These are phyloP conservation scores for Bombus haemorrhoidalis DNA, from an alignment of 1,140 invertebrate species.

Conservation along the genomic window DNA sequence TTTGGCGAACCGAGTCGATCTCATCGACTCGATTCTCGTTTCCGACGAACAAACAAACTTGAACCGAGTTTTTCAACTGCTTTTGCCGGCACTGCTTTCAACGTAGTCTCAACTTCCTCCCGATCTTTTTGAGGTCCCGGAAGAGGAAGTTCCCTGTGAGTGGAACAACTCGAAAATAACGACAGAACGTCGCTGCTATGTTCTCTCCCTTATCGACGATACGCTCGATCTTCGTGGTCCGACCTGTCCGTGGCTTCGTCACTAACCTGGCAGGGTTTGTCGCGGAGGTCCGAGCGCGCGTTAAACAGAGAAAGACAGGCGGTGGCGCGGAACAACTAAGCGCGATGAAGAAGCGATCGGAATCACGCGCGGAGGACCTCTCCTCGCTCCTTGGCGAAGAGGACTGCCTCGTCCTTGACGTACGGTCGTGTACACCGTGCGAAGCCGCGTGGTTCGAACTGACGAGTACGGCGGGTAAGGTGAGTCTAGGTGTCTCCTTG, in stretches of 20 bases:
- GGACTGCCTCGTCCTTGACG: slow-evolving; percentile 73
- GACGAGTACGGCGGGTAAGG: slow-evolving; percentile 74
- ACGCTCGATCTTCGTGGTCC: background rate
- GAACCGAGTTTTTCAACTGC: background rate
- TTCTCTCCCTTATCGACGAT: background rate
- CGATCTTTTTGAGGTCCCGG: background rate
- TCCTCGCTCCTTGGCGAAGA: slow-evolving; percentile 46
- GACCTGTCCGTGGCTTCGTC: background rate
- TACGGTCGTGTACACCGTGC: slow-evolving; percentile 79
- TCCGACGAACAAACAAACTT: background rate
- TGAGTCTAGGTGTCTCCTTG: slow-evolving; percentile 74
- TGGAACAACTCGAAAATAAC: background rate
- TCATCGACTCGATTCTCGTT: slow-evolving; percentile 2
- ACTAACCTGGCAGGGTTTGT: background rate
- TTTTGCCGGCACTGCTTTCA: background rate
- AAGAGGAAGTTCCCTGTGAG: background rate
- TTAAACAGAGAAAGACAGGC: background rate
- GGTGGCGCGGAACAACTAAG: background rate
- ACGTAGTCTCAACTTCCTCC: background rate
- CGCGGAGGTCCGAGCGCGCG: background rate
- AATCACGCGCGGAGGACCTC: slow-evolving; percentile 34
- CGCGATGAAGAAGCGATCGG: background rate
- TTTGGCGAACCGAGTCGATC: slow-evolving; percentile 9
- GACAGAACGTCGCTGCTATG: background rate
- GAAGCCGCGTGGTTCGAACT: slow-evolving; percentile 82